phyloP scores from a whole-genome alignment of 30 jellyfish, hydroid and myxozoan genomes.

The Sanderia malayensis region DNA sequence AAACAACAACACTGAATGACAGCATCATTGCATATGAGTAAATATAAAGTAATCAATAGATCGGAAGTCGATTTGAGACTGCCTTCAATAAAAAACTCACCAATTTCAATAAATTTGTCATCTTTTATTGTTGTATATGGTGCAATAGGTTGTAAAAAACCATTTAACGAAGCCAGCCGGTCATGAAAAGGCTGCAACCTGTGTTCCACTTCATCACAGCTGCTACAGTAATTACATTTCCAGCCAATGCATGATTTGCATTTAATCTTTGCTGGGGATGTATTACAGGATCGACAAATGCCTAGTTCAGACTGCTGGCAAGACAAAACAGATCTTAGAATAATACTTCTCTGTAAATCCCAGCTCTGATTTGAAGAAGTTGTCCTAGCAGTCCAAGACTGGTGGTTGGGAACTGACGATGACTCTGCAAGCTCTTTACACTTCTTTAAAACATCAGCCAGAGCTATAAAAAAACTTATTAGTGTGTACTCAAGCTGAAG shows the following conservation, averaged over 20 bases:
- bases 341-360: no score
- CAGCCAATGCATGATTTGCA: not conserved
- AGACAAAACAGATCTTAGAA: not conserved
- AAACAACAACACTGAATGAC: not conserved
- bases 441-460: no score
- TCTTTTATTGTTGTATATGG: not conserved
- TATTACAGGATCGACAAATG: not conserved
- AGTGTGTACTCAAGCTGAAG: no score
- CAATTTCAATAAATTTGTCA: not conserved
- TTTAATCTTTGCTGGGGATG: not conserved
- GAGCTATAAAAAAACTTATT: no score
- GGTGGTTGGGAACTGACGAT: no score
- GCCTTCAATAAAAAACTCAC: no score
- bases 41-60: not conserved
- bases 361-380: no score
- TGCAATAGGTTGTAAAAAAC: conserved; percentile 19
- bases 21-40: not conserved
- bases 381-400: no score
- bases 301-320: not conserved
- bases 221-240: not conserved
- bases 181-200: conserved; percentile 5
- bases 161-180: conserved; percentile 8
- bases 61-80: no score
- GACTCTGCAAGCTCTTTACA: no score
- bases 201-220: conserved; percentile 6